phyloP scores from a whole-genome alignment of 2,113 vertebrate species.

The Lucifuga dentata region DNA sequence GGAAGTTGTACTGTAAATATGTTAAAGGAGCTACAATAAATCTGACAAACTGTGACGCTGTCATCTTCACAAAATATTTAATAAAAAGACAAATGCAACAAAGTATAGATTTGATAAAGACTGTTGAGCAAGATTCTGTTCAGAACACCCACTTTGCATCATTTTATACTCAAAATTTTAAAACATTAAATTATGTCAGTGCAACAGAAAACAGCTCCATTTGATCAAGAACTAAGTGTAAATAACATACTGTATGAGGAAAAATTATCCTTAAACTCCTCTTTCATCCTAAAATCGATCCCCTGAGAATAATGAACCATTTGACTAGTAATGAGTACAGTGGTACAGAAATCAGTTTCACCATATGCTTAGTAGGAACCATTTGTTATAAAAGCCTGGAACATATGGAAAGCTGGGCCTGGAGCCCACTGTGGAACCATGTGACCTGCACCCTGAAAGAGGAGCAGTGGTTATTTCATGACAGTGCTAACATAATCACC shows the following conservation, averaged over 20 bases:
- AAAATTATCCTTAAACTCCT: neutral
- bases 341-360: neutral
- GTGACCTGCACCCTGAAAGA: slow-evolving; percentile 84
- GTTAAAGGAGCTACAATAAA: no score
- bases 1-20: no score
- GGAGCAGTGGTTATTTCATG: neutral
- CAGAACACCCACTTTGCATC: no score
- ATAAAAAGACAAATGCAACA: slow-evolving; percentile 30
- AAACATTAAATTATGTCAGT: neutral
- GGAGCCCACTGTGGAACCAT: slow-evolving; percentile 88
- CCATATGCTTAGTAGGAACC: slow-evolving; percentile 61
- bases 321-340: slow-evolving; percentile 19
- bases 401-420: slow-evolving; percentile 81
- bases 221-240: neutral
- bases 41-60: slow-evolving; percentile 9
- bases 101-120: no score
- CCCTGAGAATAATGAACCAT: slow-evolving; percentile 51
- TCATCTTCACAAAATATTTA: slow-evolving; percentile 32
- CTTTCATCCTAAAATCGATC: slow-evolving; percentile 16
- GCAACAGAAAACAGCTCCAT: neutral
- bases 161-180: neutral
- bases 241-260: neutral
- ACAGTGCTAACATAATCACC: neutral
- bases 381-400: slow-evolving; percentile 81
- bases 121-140: no score